Percentiles rank a stretch among this genome's conserved stretches.
Conservation (phyloP, 1,140 invertebrate species). For the Trinorchestia longiramus region DNA sequence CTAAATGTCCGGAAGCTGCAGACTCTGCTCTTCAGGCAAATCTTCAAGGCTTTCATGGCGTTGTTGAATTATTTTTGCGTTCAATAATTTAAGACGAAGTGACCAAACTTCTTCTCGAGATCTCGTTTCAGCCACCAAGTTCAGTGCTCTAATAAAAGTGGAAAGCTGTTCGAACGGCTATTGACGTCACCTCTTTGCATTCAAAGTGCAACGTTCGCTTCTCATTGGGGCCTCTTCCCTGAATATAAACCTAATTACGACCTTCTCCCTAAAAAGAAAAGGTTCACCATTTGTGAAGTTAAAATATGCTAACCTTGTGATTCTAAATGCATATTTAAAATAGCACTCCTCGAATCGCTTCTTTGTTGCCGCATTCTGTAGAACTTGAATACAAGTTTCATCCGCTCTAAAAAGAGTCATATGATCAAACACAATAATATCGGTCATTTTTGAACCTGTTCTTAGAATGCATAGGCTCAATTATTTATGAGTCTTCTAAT, state of each 20-base stretch:
- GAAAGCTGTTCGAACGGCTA: conserved; percentile 31
- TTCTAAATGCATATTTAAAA: neutral
- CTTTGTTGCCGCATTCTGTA: neutral
- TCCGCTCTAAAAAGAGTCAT: neutral
- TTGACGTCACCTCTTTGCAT: conserved; percentile 18
- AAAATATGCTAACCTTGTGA: neutral
- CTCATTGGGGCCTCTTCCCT: neutral
- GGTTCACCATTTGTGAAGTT: neutral
- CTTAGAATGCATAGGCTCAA: neutral
- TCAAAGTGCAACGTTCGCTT: conserved; percentile 21
- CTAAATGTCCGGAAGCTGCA: neutral
- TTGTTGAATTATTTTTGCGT: conserved; percentile 31
- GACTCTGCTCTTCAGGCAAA: conserved; percentile 10
- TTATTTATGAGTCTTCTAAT: neutral
- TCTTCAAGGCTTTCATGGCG: neutral
- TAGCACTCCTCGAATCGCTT: neutral
- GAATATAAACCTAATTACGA: conserved; percentile 43
- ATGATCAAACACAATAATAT: neutral
- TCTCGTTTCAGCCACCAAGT: conserved; percentile 21
- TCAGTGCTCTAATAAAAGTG: conserved; percentile 36
- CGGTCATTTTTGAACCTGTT: neutral
- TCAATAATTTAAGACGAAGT: conserved; percentile 30
- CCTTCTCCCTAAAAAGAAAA: neutral
- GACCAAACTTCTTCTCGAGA: conserved; percentile 15
- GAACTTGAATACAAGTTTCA: neutral